These are phyloP conservation scores for Drosophila orena DNA, from an alignment of 1,140 invertebrate species.

Conservation along the genomic window DNA sequence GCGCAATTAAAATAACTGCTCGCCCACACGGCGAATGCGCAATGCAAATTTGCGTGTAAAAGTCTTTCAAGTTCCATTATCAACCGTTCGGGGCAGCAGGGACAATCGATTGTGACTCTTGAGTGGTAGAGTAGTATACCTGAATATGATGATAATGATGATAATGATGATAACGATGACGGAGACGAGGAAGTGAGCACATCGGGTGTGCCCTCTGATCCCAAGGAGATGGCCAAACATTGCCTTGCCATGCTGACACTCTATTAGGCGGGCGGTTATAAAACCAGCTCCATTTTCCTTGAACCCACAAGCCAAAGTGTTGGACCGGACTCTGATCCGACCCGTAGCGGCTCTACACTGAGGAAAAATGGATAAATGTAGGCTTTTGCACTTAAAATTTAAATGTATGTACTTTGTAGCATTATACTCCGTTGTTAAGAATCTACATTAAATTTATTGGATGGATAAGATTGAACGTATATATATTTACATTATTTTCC, in stretches of 20 bases:
- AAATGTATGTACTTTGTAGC: no score
- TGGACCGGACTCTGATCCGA: constrained; percentile 26
- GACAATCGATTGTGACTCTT: neutral
- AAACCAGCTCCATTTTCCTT: constrained; percentile 77
- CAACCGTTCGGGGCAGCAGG: constrained; percentile 5
- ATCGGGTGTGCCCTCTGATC: constrained; percentile 27
- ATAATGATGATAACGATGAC: constrained; percentile 1
- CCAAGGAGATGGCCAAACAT: constrained; percentile 27
- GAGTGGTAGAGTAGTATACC: neutral
- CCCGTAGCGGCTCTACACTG: constrained; percentile 12
- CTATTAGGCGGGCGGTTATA: constrained; percentile 43
- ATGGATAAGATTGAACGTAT: no score
- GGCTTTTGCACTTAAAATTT: no score
- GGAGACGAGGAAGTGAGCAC: constrained; percentile 29
- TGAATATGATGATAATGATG: constrained; percentile 10
- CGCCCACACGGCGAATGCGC: constrained; percentile 61
- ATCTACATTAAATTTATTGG: no score
- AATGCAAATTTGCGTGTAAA: constrained; percentile 62
- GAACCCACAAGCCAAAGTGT: constrained; percentile 49
- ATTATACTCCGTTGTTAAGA: no score
- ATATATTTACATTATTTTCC: no score
- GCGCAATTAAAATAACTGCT: constrained; percentile 71
- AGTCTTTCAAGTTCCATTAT: constrained; percentile 46
- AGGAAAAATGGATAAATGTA: neutral
- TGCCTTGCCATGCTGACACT: constrained; percentile 36